Percentiles rank a stretch among this genome's conserved stretches.
Conservation (phyloP, 2,113 vertebrate genomes). For the Cisticola juncidis region DNA sequence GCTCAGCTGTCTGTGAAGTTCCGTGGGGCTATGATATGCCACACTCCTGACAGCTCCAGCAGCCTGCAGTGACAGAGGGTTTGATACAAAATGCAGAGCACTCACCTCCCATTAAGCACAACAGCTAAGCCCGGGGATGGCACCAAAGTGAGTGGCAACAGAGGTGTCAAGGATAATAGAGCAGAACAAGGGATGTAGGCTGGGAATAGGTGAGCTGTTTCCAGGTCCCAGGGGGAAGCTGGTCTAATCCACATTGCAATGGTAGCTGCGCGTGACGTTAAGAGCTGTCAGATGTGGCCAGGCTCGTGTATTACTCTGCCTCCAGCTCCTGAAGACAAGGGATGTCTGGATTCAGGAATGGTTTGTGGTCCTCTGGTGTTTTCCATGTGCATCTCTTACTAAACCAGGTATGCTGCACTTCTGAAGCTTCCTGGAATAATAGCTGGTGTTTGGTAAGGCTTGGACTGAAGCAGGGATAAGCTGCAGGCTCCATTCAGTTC, state of each 20-base stretch:
- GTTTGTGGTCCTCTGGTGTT: background rate
- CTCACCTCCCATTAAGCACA: conserved; percentile 55
- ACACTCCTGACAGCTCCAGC: conserved; percentile 36
- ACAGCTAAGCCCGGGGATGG: background rate
- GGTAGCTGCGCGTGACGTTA: background rate
- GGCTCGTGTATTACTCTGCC: background rate
- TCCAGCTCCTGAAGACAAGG: background rate
- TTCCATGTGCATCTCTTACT: background rate
- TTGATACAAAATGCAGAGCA: conserved; percentile 52
- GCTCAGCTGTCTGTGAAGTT: conserved; percentile 54
- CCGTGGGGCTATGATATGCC: background rate
- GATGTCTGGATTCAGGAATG: background rate
- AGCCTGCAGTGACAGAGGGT: conserved; percentile 43
- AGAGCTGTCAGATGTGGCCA: background rate
- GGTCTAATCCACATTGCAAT: background rate
- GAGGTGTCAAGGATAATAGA: conserved; percentile 47
- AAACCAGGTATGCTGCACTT: background rate
- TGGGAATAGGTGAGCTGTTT: conserved; percentile 20
- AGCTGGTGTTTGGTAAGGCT: background rate
- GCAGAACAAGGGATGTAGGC: background rate
- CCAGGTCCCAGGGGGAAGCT: background rate
- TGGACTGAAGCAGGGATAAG: background rate
- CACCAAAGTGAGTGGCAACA: background rate
- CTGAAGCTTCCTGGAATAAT: background rate
- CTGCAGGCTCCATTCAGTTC: background rate